Evolutionary conservation across 2,888 invertebrate genomes (phyloP), one percentile per base, ranked within the genome.

Genomic region (Mimachlamys varia): DNA sequence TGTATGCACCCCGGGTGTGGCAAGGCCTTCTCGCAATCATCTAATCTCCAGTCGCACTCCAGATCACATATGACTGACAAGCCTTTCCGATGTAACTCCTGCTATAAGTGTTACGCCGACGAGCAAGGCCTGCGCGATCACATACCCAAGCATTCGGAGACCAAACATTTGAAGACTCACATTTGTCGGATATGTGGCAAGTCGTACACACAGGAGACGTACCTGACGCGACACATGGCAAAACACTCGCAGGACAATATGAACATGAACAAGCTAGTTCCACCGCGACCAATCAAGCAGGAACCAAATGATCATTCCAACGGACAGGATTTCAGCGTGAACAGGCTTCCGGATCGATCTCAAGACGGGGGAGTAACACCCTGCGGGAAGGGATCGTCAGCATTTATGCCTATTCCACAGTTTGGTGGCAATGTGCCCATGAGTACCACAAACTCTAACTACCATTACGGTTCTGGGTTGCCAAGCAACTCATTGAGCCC

Each of bases 131-230:
- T 99, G 94, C 98, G 99, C 95, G 99, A 99, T 97, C 99, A 99
- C 98, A 99, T 99, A 97, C 99, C 99, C 92, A 99, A 99, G 97
- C 99, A 99, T 97, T 96, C 95, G 90, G 96, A 96, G 97, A 99
- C 99, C 93, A 99, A 99, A 97, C 99, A 99, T 97, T 97, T 99
- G 93, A 99, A 99, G 97, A 99, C 99, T 92, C 99, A 99, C 97
- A 99, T 99, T 97, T 99, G 99, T 97, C 99, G 99, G 96, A 99
- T 99, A 97, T 99, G 99, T 97, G 99, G 99, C 96, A 99, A 99
- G 97, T 99, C 99, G 93, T 99, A 99, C 97, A 99, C 99, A 92
- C 99, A 99, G 97, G 99, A 99, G 97, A 99, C 99, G 93, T 99
- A 99, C 97, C 98, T 99, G 96, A 99, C 99, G 96, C 99, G 99